These are phyloP conservation scores for Trichosurus vulpecula DNA, from an alignment of 2,797 vertebrate species.

Conservation along the genomic window DNA sequence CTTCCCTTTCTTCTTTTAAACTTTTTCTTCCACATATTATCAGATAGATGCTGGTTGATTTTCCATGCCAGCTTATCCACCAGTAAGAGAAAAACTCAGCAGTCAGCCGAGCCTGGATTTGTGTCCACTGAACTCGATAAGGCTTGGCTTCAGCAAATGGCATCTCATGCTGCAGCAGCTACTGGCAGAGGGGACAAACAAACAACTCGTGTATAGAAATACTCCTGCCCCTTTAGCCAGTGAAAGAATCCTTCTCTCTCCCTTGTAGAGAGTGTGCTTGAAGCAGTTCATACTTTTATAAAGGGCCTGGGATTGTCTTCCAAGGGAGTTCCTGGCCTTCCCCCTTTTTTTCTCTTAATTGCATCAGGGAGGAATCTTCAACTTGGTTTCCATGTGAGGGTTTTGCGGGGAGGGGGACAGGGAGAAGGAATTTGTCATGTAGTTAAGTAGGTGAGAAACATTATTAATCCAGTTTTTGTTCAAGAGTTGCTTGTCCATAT, in stretches of 20 bases:
- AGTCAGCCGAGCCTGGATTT: background rate
- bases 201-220: background rate
- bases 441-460: slow-evolving; percentile 69
- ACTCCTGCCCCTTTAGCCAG: background rate
- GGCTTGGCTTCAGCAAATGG: background rate
- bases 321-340: slow-evolving; percentile 73
- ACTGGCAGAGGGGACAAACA: background rate
- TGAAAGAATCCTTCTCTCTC: slow-evolving; percentile 4
- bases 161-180: slow-evolving; percentile 1
- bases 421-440: slow-evolving; percentile 63
- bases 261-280: slow-evolving; percentile 9
- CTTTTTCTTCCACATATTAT: slow-evolving; percentile 28
- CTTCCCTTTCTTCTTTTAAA: background rate
- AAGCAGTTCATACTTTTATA: slow-evolving; percentile 31
- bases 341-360: slow-evolving; percentile 42
- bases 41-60: background rate
- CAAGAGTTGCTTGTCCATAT: slow-evolving; percentile 75
- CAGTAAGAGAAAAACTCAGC: background rate
- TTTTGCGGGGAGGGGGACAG: slow-evolving; percentile 62
- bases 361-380: slow-evolving; percentile 70
- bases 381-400: slow-evolving; percentile 54
- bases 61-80: slow-evolving; percentile 20
- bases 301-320: slow-evolving; percentile 58
- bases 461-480: slow-evolving; percentile 68
- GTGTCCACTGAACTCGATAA: background rate